phyloP scores from a whole-genome alignment of 2,888 invertebrate species.

The Subacronicta megacephala region DNA sequence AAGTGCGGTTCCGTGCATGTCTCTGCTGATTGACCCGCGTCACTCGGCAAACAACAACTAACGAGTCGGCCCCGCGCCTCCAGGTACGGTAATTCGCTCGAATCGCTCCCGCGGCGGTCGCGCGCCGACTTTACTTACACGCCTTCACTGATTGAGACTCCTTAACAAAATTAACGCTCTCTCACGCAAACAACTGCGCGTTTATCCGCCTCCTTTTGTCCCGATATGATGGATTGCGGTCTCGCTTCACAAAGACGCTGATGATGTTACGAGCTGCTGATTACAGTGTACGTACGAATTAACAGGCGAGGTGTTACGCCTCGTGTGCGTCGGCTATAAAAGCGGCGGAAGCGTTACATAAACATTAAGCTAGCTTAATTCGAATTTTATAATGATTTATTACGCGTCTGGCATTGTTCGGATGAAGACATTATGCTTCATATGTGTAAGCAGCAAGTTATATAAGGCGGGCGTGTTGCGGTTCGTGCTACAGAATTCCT shows the following conservation, averaged over 20 bases:
- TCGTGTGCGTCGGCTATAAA: constrained; percentile 64
- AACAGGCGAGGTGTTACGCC: constrained; percentile 71
- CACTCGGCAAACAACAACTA: constrained; percentile 90
- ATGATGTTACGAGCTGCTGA: constrained; percentile 83
- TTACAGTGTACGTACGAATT: constrained; percentile 83
- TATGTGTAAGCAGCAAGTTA: constrained; percentile 23
- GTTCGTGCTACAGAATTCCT: constrained; percentile 50
- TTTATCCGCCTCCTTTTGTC: constrained; percentile 85
- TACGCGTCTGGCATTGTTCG: constrained; percentile 65
- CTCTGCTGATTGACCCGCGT: constrained; percentile 90
- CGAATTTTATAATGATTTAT: constrained; percentile 82
- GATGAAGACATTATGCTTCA: constrained; percentile 61
- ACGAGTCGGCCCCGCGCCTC: constrained; percentile 88
- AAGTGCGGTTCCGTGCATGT: constrained; percentile 90
- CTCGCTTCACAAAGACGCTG: constrained; percentile 80
- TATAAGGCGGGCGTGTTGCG: constrained; percentile 24
- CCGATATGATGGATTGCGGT: constrained; percentile 88
- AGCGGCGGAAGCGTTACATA: constrained; percentile 72
- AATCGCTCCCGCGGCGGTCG: constrained; percentile 84
- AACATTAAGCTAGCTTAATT: constrained; percentile 75
- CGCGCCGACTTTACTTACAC: constrained; percentile 81
- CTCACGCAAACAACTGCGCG: constrained; percentile 84
- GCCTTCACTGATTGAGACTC: constrained; percentile 86
- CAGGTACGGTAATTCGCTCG: constrained; percentile 83
- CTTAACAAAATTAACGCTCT: constrained; percentile 88